These are phyloP conservation scores for Xiphophorus hellerii DNA, from an alignment of 2,113 vertebrate species.

Conservation along the genomic window DNA sequence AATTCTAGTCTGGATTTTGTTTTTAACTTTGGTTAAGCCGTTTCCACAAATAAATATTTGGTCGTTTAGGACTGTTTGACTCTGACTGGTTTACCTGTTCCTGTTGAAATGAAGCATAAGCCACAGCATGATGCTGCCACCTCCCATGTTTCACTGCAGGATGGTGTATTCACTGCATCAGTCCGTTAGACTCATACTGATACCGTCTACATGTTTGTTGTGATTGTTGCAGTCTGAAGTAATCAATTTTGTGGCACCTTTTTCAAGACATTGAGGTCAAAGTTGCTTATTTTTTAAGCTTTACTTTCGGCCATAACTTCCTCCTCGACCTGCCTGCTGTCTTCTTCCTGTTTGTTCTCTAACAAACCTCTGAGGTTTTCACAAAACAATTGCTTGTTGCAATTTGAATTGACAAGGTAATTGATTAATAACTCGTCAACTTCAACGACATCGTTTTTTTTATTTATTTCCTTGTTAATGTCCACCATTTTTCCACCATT, in stretches of 20 bases:
- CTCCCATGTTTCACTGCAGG: background rate
- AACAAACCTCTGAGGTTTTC: background rate
- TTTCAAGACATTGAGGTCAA: too few relatives aligned
- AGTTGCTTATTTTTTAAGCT: too few relatives aligned
- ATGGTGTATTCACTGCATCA: background rate
- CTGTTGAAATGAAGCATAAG: background rate
- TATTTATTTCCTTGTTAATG: background rate
- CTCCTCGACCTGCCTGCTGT: background rate
- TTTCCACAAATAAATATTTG: background rate
- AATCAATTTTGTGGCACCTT: too few relatives aligned
- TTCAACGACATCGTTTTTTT: background rate
- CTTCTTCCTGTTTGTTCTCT: background rate
- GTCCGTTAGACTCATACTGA: too few relatives aligned
- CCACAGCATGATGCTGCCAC: background rate
- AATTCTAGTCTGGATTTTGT: background rate
- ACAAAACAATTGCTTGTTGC: background rate
- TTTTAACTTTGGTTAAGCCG: background rate
- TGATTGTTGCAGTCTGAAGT: too few relatives aligned
- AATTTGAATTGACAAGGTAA: background rate
- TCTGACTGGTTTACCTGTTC: background rate
- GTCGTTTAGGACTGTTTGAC: background rate
- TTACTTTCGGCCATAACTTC: too few relatives aligned
- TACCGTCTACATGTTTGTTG: too few relatives aligned
- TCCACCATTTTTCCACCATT: background rate
- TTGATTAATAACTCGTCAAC: too few relatives aligned